Evolutionary conservation across 1,140 invertebrate species (phyloP).

Genomic region (Fopius arisanus): DNA sequence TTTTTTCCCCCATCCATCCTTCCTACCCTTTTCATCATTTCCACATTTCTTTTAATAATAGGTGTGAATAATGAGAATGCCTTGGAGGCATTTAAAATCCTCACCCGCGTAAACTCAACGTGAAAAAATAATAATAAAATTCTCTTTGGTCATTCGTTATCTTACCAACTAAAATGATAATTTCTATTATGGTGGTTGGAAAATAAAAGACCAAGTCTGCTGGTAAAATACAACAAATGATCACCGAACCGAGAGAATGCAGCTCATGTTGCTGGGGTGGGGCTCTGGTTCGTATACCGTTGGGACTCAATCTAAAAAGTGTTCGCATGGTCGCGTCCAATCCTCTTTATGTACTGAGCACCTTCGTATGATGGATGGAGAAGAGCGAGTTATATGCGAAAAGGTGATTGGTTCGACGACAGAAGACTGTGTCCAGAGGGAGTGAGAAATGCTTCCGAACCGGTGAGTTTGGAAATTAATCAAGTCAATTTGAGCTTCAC

Average conservation of each 20-base stretch:
- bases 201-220: background rate
- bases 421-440: background rate
- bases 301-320: background rate
- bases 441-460: background rate
- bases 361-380: constrained; percentile 5
- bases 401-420: background rate
- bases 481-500: background rate
- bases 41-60: background rate
- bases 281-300: background rate
- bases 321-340: constrained; percentile 5
- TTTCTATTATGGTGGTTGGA: no score
- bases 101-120: no score
- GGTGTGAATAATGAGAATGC: background rate
- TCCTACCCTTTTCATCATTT: background rate
- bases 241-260: background rate
- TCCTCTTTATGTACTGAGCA: background rate
- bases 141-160: no score
- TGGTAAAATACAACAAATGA: background rate
- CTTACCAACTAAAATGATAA: background rate
- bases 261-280: background rate
- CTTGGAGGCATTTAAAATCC: background rate
- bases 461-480: background rate
- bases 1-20: background rate
- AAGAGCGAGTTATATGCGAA: background rate
- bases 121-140: no score